Evolutionary conservation across 2,888 invertebrate genomes (phyloP), one percentile per base, ranked within the genome.

Genomic region (Galerucella nymphaeae): DNA sequence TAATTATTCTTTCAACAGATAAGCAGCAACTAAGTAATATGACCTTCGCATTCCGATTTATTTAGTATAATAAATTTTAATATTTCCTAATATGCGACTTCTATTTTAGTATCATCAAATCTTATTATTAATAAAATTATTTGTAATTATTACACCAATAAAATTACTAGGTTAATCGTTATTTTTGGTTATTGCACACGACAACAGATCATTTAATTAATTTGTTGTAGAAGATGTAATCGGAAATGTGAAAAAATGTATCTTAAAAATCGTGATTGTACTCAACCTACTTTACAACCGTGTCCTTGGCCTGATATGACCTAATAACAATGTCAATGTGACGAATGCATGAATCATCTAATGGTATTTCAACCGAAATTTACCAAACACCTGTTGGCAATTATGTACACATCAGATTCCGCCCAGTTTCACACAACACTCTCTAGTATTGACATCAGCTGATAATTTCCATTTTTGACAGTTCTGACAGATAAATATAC

Each of bases 201-300:
- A n/a, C 48, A 48, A 11, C 11, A 13, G n/a, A 14, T 48, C n/a
- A 48, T 48, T 14, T 48, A 3, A 48, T 48, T 14, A n/a, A n/a
- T 48, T 48, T n/a, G 48, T 48, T n/a, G 14, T 48, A 14, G 48
- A 57, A 23, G 55, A 16, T 9, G 11, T 16, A 57, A 23, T 57
- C 55, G 55, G 55, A 57, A 57, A 57, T 11, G 20, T 10, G 0
- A 57, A 9, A 57, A 10, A 9, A 23, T 23, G 8, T 57, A 18
- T 57, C 18, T 11, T 11, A 57, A 57, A 20, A 53, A 20, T 20
- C 14, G 48, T 57, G 23, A 18, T 20, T 57, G 55, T 57, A 57
- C 5, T 14, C 20, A 57, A 57, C 55, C 55, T 57, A 57, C 55
- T 20, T 57, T 20, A 57, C n/a, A 48, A 57, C 55, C 55, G 13